Evolutionary conservation across 1,140 invertebrate genomes (phyloP), one percentile per base, ranked within the genome.

Genomic region (Ceratoteleas bidentatus): DNA sequence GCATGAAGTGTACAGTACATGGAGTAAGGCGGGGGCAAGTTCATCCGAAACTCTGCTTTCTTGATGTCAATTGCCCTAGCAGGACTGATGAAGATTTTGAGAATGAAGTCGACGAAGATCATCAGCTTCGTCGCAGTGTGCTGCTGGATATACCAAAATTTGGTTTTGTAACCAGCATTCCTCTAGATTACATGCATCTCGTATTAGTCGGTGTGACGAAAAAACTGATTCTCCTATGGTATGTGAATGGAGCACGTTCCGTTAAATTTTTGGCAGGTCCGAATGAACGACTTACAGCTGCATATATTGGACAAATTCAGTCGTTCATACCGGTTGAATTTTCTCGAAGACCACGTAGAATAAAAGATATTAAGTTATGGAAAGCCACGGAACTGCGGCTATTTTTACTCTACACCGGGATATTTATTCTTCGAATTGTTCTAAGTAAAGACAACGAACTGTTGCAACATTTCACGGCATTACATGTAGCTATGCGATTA

Each of bases 1-100:
- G 91, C 76, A 81, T 86, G 11, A 89, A 88, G 62, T 91, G 90
- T 76, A 77, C 40, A 7, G 61, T 83, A n/a, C 47, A 84, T 32
- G 54, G 54, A 14, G 38, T 47, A 33, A 11, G 9, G 11, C 56
- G 11, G 47, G 53, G 70, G n/a, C 3, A 3, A 10, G 43, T 4
- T 11, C 7, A n/a, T 11, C 7, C 3, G 10, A 50, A 64, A 53
- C 24, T 74, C 0, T 62, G 40, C 24, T 73, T 73, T 53, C 34
- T 58, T 0, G 40, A 72, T 34, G 60, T 49, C 9, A 52, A 57
- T 58, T 14, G 34, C 8, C 38, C 9, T 47, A 11, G 56, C 8
- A 62, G 74, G 58, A 70, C 52, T 9, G 65, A 75, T 60, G 14
- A 66, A 36, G 34, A 54, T 43, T 68, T 79, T 66, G 5, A 16